These are phyloP conservation scores for Macrobrachium nipponense DNA, from an alignment of 1,140 invertebrate species.

Conservation along the genomic window DNA sequence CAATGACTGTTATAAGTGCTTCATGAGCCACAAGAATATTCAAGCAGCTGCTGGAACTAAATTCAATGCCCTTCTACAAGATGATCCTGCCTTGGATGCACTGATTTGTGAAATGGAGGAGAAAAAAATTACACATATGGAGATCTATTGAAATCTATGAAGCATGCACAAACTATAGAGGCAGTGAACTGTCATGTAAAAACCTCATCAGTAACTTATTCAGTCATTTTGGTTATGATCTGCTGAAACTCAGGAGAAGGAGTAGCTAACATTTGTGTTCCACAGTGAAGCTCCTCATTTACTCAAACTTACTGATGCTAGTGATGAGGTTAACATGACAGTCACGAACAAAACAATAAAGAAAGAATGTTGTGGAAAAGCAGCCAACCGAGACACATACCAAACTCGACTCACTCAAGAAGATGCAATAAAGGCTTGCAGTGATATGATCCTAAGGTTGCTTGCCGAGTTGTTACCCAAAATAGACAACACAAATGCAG, in stretches of 20 bases:
- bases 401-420: constrained; percentile 8
- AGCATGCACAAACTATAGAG: constrained; percentile 17
- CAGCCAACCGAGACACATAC: constrained; percentile 32
- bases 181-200: constrained; percentile 13
- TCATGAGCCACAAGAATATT: constrained; percentile 24
- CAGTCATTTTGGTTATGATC: constrained; percentile 28
- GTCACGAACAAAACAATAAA: constrained; percentile 24
- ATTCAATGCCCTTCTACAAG: constrained; percentile 19
- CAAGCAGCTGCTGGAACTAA: constrained; percentile 26
- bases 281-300: constrained; percentile 36
- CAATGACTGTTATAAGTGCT: constrained; percentile 21
- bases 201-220: constrained; percentile 22
- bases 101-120: too few species aligned
- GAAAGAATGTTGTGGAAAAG: constrained; percentile 25
- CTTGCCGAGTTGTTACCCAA: constrained; percentile 18
- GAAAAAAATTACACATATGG: constrained; percentile 11
- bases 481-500: constrained; percentile 6
- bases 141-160: constrained; percentile 26
- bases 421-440: constrained; percentile 18
- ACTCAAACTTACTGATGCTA: too few species aligned
- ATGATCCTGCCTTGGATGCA: constrained; percentile 26
- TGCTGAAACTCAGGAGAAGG: constrained; percentile 28
- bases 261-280: constrained; percentile 38
- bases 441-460: constrained; percentile 19
- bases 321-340: constrained; percentile 29